Conservation (phyloP, 2,797 vertebrate genomes). For the Eospalax fontanierii region DNA sequence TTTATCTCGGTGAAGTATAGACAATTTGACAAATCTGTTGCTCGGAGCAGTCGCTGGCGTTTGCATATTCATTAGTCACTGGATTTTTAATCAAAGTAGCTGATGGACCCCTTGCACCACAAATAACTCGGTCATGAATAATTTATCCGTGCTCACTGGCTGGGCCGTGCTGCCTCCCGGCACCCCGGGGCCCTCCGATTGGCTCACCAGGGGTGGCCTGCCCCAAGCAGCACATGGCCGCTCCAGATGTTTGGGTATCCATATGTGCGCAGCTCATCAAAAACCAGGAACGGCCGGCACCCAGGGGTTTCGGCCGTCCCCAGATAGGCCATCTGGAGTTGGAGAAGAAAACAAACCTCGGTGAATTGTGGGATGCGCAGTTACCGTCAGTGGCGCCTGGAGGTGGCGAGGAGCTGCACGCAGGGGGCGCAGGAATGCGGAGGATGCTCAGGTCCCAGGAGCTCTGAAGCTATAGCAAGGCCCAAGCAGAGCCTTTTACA, state of each 20-base stretch:
- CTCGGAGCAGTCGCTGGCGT: slow-evolving; percentile 87
- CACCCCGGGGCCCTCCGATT: slow-evolving; percentile 88
- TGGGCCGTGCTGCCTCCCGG: slow-evolving; percentile 90
- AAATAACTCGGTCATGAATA: slow-evolving; percentile 91
- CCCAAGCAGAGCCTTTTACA: rapidly evolving
- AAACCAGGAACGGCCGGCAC: slow-evolving; percentile 89
- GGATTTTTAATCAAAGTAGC: slow-evolving; percentile 95
- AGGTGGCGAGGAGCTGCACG: not conserved
- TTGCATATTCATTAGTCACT: slow-evolving; percentile 94
- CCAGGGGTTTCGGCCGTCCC: slow-evolving; percentile 89
- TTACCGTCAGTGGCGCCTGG: slow-evolving; percentile 75
- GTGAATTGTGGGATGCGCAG: slow-evolving; percentile 88
- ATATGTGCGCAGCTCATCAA: slow-evolving; percentile 94
- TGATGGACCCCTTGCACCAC: slow-evolving; percentile 91
- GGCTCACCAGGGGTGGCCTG: slow-evolving; percentile 91
- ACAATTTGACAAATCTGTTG: slow-evolving; percentile 94
- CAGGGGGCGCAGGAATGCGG: rapidly evolving
- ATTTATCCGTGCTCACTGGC: slow-evolving; percentile 91
- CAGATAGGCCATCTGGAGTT: slow-evolving; percentile 92
- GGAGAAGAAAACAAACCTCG: slow-evolving; percentile 80
- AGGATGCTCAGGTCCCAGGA: too few species aligned
- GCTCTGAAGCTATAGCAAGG: not conserved
- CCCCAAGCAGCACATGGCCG: slow-evolving; percentile 92
- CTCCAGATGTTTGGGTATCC: slow-evolving; percentile 95
- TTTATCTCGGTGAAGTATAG: slow-evolving; percentile 93